Evolutionary conservation across 2,888 invertebrate species (phyloP), one percentile per base, ranked within the genome.

Genomic region (Pterostichus niger): DNA sequence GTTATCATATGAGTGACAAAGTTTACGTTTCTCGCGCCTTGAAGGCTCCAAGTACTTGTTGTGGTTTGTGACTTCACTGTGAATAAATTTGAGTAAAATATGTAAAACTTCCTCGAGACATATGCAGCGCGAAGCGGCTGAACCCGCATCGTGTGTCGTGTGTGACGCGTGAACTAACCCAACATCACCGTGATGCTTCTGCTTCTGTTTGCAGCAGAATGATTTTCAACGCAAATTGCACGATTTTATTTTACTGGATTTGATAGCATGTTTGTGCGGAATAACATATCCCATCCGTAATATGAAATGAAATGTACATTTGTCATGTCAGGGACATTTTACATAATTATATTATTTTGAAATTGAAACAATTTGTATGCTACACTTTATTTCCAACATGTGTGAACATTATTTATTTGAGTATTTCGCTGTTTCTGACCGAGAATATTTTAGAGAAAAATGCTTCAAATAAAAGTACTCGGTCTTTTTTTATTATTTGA

Each of bases 11-110:
- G 31, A 31, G 59, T 59, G 64, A 15, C 35, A 40, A 64, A 64
- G 40, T 64, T 64, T 46, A 17, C 24, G 17, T 40, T 40, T 40
- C 40, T 68, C 40, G 68, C 40, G 64, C 44, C 44, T 68, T 13
- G 64, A 7, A 9, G 44, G 44, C 17, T 56, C 13, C 44, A 10
- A 71, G 68, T 71, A 44, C 68, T 64, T 71, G 68, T 71, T 71
- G 44, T 71, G 68, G 68, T 71, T 71, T 40, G 68, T 44, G 68
- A 71, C 68, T 71, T 71, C 68, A 71, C 68, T 71, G 44, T 71
- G 68, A 71, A 71, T 71, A 71, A 71, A 71, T 71, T 71, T 71
- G 68, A 44, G 68, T 71, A 71, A 71, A 71, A 71, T 71, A 71
- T 71, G 68, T 71, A 71, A 71, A 71, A 71, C 15, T 71, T 71